phyloP scores from a whole-genome alignment of 2,113 vertebrate genomes.

The Excalfactoria chinensis region DNA sequence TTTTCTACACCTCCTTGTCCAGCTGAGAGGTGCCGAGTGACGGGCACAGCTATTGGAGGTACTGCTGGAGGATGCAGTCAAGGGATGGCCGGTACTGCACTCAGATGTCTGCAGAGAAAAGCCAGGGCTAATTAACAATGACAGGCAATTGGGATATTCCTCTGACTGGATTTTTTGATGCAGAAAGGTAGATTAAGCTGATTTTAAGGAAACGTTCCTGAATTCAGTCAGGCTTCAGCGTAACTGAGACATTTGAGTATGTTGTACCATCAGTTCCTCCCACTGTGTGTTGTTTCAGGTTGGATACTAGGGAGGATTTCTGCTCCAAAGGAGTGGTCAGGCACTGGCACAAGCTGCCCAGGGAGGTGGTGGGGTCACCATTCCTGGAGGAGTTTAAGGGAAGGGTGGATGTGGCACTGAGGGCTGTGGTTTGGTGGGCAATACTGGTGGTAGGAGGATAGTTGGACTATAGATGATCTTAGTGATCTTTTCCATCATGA shows the following conservation, averaged over 20 bases:
- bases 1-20: not conserved
- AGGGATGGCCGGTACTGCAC: not conserved
- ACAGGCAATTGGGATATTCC: not conserved
- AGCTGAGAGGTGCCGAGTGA: not conserved
- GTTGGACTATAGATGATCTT: no score
- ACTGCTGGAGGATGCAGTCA: not conserved
- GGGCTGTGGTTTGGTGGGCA: no score
- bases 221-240: not conserved
- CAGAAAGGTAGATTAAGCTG: not conserved
- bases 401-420: no score
- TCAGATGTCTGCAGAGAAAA: not conserved
- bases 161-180: not conserved
- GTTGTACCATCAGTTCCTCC: not conserved
- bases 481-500: no score
- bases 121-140: not conserved
- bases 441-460: no score
- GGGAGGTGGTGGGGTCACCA: no score
- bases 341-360: no score
- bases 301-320: no score
- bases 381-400: no score
- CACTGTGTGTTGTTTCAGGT: not conserved
- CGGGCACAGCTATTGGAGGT: not conserved
- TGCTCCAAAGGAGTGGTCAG: no score
- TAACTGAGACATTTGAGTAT: not conserved
- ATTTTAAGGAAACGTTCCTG: not conserved